Evolutionary conservation across 2,113 vertebrate genomes (phyloP).

Genomic region (Oreochromis spilurus): DNA sequence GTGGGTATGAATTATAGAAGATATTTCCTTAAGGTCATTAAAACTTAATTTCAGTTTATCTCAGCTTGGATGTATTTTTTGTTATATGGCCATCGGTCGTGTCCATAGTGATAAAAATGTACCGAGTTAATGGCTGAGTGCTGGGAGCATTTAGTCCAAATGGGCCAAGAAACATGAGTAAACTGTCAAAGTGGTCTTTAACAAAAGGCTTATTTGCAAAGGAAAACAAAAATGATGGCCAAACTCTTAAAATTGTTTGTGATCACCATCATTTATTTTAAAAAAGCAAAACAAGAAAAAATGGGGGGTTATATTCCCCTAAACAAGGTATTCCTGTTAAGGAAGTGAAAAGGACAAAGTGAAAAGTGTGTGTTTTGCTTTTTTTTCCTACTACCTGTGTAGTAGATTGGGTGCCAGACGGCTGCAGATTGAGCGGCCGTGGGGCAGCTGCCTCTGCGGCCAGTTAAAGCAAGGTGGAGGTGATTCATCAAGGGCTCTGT

Average conservation of each 20-base stretch:
- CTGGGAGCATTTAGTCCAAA: background rate
- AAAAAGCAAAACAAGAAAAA: background rate
- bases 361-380: background rate
- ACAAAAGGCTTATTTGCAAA: background rate
- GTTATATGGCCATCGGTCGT: background rate
- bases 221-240: background rate
- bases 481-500: constrained; percentile 72
- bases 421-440: constrained; percentile 50
- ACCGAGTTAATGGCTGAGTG: background rate
- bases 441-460: constrained; percentile 26
- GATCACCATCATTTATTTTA: background rate
- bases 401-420: constrained; percentile 29
- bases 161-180: background rate
- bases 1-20: constrained; percentile 61
- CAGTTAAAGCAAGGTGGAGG: constrained; percentile 68
- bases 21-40: constrained; percentile 57
- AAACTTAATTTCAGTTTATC: background rate
- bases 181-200: background rate
- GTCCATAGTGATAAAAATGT: background rate
- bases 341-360: background rate
- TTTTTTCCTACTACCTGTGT: background rate
- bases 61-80: background rate
- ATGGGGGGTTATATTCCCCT: background rate
- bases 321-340: background rate
- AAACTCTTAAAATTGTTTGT: background rate